Conservation (phyloP, 1,140 invertebrate genomes). For the Drosophila pseudoobscura region DNA sequence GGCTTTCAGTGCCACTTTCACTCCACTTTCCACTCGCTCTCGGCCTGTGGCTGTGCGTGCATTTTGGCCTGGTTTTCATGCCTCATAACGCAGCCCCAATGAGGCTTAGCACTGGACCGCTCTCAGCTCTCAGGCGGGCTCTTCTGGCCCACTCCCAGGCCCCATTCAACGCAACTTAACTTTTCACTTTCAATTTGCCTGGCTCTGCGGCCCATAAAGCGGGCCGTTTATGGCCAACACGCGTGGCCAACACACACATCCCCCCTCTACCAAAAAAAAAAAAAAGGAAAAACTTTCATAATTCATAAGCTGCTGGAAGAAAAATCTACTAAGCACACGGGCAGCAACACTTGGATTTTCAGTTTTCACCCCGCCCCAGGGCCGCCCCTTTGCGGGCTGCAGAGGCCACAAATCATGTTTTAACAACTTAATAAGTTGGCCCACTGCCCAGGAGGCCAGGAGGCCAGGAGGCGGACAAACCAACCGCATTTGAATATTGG, state of each 20-base stretch:
- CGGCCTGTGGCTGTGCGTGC: background rate
- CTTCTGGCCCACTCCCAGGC: slow-evolving; percentile 9
- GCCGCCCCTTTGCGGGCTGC: background rate
- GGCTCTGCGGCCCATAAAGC: slow-evolving; percentile 67
- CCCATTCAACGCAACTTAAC: slow-evolving; percentile 56
- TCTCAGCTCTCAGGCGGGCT: background rate
- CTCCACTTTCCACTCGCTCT: slow-evolving; percentile 9
- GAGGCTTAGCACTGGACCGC: slow-evolving; percentile 26
- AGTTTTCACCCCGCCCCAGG: slow-evolving; percentile 14
- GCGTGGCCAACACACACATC: slow-evolving; percentile 53
- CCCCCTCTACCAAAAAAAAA: slow-evolving; percentile 17
- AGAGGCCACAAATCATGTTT: slow-evolving; percentile 60
- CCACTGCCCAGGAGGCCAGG: slow-evolving; percentile 6
- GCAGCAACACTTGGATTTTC: slow-evolving; percentile 60
- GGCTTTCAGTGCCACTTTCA: slow-evolving; percentile 22
- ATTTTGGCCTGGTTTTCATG: slow-evolving; percentile 45
- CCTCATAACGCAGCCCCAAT: slow-evolving; percentile 59
- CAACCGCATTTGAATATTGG: slow-evolving; percentile 68
- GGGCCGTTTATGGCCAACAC: slow-evolving; percentile 76
- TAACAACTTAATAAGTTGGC: slow-evolving; percentile 73
- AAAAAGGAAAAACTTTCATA: slow-evolving; percentile 58
- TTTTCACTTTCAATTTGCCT: slow-evolving; percentile 79
- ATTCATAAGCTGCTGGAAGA: slow-evolving; percentile 65
- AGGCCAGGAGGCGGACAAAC: slow-evolving; percentile 6
- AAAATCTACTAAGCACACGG: slow-evolving; percentile 52